Evolutionary conservation across 1,140 invertebrate genomes (phyloP), one percentile per base, ranked within the genome.

Genomic region (Patella vulgata): DNA sequence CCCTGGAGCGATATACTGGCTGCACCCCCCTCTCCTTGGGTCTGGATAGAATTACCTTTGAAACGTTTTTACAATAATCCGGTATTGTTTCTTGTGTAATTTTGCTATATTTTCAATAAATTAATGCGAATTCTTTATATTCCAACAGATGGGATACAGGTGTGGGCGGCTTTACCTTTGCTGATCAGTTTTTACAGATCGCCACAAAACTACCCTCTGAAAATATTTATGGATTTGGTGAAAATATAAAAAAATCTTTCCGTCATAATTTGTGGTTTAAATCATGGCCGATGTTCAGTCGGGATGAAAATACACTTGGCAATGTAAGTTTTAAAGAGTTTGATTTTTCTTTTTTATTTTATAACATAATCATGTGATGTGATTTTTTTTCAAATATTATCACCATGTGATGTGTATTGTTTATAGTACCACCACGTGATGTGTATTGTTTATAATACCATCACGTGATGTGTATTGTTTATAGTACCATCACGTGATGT

Each of bases 171-270:
- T 87, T 89, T 12, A 76, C 82, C n/a, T 92, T 92, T 74, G 88
- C 91, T 1, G 89, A 96, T 77, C 92, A 95, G 71, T 93, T 95
- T 80, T 84, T 96, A 9, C 92, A 95, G 85, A 84, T 96, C 17
- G 91, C 90, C 3, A 87, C 90, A 0, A 78, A 88, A 28, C 77
- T 95, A 23, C 89, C 92, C 0, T 90, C 91, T 0, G 65, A 73
- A 17, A 89, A 91, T 66, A 87, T 96, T 65, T 97, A 93, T 83
- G 94, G 94, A 2, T 85, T 96, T 63, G 94, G 94, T 17, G 87
- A 88, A 89, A 93, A 85, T 89, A 90, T 74, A 0, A 78, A 82
- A 50, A 33, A 57, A 1, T 54, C 63, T 8, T 77, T 81, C 59
- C 68, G 71, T 43, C 83, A 82, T 55, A 69, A 82, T 51, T 27